Evolutionary conservation across 2,113 vertebrate species (phyloP).

Genomic region (Neolamprologus brichardi): DNA sequence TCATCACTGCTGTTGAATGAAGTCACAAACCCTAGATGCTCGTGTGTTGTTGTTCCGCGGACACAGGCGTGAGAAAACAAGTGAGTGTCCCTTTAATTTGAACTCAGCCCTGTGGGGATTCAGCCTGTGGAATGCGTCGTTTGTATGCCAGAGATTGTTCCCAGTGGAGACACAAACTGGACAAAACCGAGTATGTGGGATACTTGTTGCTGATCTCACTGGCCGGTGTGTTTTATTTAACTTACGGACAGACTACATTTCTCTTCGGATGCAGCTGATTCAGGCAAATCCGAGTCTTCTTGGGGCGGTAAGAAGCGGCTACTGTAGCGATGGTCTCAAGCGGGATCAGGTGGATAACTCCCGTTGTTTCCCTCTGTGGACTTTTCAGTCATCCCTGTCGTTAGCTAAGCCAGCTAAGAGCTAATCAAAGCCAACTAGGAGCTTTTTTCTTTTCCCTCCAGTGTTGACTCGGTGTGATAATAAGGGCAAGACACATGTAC

Average conservation of each 20-base stretch:
- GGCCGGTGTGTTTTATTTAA: background rate
- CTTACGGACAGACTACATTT: background rate
- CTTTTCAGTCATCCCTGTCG: background rate
- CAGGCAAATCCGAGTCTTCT: background rate
- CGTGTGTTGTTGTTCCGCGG: background rate
- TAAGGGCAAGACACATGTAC: background rate
- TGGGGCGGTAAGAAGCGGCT: slow-evolving; percentile 45
- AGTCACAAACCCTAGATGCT: background rate
- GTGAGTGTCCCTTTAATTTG: slow-evolving; percentile 71
- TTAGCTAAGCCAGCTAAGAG: background rate
- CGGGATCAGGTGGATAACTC: slow-evolving; percentile 65
- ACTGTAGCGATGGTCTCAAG: background rate
- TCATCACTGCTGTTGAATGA: background rate
- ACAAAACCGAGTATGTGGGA: slow-evolving; percentile 24
- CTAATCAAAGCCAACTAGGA: background rate
- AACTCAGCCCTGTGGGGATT: slow-evolving; percentile 52
- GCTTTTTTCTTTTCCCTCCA: background rate
- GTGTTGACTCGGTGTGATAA: background rate
- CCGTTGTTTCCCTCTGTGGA: slow-evolving; percentile 51
- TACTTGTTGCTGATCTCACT: background rate
- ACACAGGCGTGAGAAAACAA: slow-evolving; percentile 27
- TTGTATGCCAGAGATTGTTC: slow-evolving; percentile 67
- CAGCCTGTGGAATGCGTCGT: slow-evolving; percentile 69
- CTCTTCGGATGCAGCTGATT: background rate
- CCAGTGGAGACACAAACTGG: slow-evolving; percentile 47